Conservation (phyloP, 2,113 vertebrate genomes). For the Trochalopteron elliotii region DNA sequence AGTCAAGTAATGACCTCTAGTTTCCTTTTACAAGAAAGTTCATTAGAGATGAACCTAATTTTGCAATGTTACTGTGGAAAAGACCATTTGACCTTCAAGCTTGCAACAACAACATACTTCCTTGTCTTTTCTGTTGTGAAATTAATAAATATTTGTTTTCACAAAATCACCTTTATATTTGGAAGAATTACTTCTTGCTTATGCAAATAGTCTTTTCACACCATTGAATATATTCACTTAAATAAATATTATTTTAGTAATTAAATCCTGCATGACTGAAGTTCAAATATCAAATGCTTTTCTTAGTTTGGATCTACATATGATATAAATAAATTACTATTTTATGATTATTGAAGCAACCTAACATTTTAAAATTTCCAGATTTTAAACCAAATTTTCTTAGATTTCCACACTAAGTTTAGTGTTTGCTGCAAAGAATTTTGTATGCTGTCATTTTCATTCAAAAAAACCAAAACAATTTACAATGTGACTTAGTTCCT, state of each 20-base stretch:
- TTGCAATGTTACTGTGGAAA: conserved; percentile 22
- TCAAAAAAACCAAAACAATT: background rate
- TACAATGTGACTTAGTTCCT: background rate
- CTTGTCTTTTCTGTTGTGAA: background rate
- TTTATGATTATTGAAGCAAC: background rate
- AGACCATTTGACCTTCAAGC: conserved; percentile 12
- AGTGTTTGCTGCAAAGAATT: background rate
- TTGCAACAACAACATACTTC: background rate
- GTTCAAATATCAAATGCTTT: background rate
- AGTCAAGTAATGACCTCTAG: background rate
- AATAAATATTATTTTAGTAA: background rate
- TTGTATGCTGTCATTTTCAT: background rate
- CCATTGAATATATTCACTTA: background rate
- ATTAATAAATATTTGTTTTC: background rate
- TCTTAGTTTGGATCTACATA: background rate
- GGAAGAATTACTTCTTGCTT: background rate
- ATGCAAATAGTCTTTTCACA: background rate
- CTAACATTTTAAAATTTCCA: background rate
- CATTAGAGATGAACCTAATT: conserved; percentile 11
- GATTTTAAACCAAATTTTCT: background rate
- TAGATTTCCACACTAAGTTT: background rate
- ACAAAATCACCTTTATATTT: background rate
- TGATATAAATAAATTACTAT: background rate
- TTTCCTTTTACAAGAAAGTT: conserved; percentile 43
- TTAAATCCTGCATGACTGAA: background rate